phyloP scores from a whole-genome alignment of 2,113 vertebrate species.

The Isurus oxyrinchus region DNA sequence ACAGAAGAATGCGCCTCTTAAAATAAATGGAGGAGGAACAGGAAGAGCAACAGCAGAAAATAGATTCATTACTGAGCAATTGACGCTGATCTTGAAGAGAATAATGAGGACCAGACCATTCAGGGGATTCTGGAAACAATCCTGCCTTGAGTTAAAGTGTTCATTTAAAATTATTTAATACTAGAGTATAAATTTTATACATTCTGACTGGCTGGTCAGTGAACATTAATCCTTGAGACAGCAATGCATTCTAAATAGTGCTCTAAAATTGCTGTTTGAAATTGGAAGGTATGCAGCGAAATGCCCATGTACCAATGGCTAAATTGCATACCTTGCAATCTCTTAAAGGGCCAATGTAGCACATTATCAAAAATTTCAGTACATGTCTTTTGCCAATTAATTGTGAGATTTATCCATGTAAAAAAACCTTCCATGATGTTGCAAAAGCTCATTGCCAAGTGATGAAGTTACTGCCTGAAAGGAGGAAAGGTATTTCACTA shows the following conservation, averaged over 20 bases:
- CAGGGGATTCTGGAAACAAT: not conserved
- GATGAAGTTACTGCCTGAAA: not conserved
- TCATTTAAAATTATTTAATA: slow-evolving; percentile 3
- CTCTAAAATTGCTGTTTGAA: not conserved
- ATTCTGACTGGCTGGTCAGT: not conserved
- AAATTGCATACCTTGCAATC: not conserved
- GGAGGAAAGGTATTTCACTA: not conserved
- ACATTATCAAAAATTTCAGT: not conserved
- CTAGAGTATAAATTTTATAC: not conserved
- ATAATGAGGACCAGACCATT: not conserved
- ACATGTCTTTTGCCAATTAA: not conserved
- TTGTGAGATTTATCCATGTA: not conserved
- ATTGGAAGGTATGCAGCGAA: not conserved
- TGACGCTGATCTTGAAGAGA: not conserved
- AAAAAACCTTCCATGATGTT: not conserved
- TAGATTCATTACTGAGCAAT: not conserved
- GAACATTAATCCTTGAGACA: not conserved
- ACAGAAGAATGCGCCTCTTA: not conserved
- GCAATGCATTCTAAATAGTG: not conserved
- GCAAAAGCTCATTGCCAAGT: not conserved
- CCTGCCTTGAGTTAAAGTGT: not conserved
- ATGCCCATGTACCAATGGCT: not conserved
- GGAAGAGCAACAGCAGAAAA: not conserved
- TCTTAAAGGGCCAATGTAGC: not conserved
- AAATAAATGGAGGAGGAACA: not conserved